Evolutionary conservation across 2,888 invertebrate genomes (phyloP), one percentile per base, ranked within the genome.

Genomic region (Polymixis lichenea): DNA sequence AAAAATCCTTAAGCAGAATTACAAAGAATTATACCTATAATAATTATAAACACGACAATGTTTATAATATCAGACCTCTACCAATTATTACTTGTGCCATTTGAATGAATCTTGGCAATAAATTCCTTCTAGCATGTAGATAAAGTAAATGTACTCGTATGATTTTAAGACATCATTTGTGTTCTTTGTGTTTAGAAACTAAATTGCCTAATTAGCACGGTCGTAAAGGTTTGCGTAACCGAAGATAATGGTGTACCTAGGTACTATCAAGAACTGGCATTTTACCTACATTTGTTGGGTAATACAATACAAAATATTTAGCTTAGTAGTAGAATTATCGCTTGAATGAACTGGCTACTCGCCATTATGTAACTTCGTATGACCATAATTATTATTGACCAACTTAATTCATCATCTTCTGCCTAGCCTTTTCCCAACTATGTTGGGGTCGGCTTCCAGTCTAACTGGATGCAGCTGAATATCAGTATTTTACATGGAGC

Each of bases 141-240:
- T 70, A 67, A 22, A 62, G 13, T 60, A 68, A 62, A 82, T 66
- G 25, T 77, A 25, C 38, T 66, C 38, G 11, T 38, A 69, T 72
- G 67, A 66, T 77, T 82, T 78, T 62, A 73, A 43, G 62, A 76
- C 75, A 77, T 76, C 62, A 84, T 84, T 81, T 64, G 74, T 75
- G 83, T 79, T 69, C 82, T 82, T 78, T 82, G 73, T 66, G 81
- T 77, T 80, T 76, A 82, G 82, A 83, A 84, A 85, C 83, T 82
- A 85, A 89, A 89, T 90, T 88, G 89, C 74, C 82, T 89, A 89
- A 91, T 92, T 92, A 91, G 89, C 89, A 81, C 67, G 60, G 72
- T 84, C 85, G 86, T 90, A 88, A 90, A 91, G 83, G 70, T 86
- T 89, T 90, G 84, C 89, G 87, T 89, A 87, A 89, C 80, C 80